Conservation (phyloP, 2,797 vertebrate species). For the Denticeps clupeoides region DNA sequence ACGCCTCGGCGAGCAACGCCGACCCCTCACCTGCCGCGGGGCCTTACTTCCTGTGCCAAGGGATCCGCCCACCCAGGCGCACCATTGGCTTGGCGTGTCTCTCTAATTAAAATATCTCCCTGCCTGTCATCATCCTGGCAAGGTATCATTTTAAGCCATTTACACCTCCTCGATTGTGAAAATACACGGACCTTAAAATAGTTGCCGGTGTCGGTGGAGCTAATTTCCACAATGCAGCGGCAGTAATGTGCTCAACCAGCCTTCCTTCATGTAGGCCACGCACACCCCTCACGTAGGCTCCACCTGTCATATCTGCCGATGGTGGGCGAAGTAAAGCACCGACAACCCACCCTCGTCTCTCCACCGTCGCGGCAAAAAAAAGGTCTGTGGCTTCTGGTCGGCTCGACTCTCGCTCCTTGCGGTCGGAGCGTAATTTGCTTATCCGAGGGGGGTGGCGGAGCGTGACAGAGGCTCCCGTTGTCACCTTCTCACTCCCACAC, state of each 20-base stretch:
- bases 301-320: conserved; percentile 62
- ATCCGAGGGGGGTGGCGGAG: conserved; percentile 59
- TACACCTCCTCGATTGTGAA: conserved; percentile 92
- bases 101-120: conserved; percentile 88
- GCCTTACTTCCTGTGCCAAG: conserved; percentile 25
- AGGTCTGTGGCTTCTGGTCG: too few relatives aligned
- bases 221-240: conserved; percentile 87
- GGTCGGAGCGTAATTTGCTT: conserved; percentile 88
- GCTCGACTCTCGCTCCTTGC: conserved; percentile 67
- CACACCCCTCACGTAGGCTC: conserved; percentile 72
- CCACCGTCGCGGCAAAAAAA: conserved; percentile 32
- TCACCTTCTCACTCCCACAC: conserved; percentile 42
- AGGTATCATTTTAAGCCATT: conserved; percentile 97
- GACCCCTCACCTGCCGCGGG: conserved; percentile 33
- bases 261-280: conserved; percentile 82
- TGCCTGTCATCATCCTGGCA: conserved; percentile 82
- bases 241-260: conserved; percentile 83
- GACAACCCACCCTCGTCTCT: neutral
- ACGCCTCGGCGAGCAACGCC: conserved; percentile 30
- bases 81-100: conserved; percentile 55
- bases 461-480: conserved; percentile 15
- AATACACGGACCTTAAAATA: conserved; percentile 93
- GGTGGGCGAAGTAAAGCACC: conserved; percentile 33
- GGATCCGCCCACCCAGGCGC: conserved; percentile 20
- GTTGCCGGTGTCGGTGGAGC: conserved; percentile 91